Evolutionary conservation across 2,797 vertebrate species (phyloP).

Genomic region (Poecilia velifera): DNA sequence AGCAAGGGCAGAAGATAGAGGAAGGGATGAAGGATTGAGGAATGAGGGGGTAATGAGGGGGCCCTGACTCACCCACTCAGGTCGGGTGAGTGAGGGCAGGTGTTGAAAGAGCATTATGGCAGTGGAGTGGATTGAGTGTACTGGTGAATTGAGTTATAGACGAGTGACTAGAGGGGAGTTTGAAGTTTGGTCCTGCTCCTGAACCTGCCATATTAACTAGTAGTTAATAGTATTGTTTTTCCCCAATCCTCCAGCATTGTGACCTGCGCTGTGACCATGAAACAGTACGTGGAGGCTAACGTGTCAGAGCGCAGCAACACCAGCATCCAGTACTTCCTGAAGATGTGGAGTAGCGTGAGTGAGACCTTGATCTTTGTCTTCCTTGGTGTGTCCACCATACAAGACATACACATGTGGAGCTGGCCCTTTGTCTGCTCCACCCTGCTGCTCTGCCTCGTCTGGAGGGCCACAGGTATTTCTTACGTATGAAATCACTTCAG

Average conservation of each 20-base stretch:
- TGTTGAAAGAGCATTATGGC: too few relatives aligned
- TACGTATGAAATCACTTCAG: neutral
- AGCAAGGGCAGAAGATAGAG: too few relatives aligned
- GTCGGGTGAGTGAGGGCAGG: too few relatives aligned
- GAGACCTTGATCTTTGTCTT: conserved; percentile 96
- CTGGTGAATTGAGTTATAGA: too few relatives aligned
- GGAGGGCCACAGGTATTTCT: conserved; percentile 85
- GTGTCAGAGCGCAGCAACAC: conserved; percentile 93
- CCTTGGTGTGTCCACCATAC: conserved; percentile 90
- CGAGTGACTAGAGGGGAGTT: too few relatives aligned
- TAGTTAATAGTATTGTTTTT: too few relatives aligned
- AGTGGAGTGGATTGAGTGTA: too few relatives aligned
- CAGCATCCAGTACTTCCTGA: conserved; percentile 94
- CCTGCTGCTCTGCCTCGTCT: conserved; percentile 89
- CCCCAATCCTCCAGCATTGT: conserved; percentile 75
- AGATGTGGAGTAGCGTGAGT: conserved; percentile 96
- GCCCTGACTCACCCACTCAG: too few relatives aligned
- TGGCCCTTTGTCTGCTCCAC: conserved; percentile 92
- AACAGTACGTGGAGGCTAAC: conserved; percentile 86
- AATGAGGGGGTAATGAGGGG: too few relatives aligned
- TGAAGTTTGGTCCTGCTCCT: too few relatives aligned
- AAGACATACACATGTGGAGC: conserved; percentile 85
- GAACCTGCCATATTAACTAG: too few relatives aligned
- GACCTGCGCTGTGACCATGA: conserved; percentile 87
- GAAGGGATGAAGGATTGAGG: too few relatives aligned